phyloP scores from a whole-genome alignment of 2,113 vertebrate genomes.

The Galemys pyrenaicus region DNA sequence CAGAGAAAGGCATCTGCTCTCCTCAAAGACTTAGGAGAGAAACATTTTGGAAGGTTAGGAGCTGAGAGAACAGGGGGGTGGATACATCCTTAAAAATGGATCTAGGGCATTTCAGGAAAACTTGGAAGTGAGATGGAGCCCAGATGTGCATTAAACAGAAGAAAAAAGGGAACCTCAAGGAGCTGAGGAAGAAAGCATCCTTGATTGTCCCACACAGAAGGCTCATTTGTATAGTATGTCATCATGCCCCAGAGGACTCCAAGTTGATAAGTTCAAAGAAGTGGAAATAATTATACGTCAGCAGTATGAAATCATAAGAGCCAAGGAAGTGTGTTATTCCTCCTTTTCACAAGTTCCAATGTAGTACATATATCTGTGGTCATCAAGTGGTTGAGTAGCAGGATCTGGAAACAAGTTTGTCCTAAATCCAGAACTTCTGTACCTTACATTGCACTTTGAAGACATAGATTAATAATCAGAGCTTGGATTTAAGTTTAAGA shows the following conservation, averaged over 20 bases:
- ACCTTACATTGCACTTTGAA: neutral
- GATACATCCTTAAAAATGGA: neutral
- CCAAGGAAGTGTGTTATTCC: neutral
- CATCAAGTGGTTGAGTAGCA: neutral
- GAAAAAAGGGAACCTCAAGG: neutral
- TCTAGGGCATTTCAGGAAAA: constrained; percentile 46
- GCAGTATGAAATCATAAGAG: neutral
- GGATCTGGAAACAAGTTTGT: constrained; percentile 6
- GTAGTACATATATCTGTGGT: neutral
- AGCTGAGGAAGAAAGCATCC: neutral
- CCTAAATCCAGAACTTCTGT: neutral
- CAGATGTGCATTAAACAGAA: neutral
- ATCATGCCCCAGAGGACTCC: neutral
- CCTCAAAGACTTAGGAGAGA: constrained; percentile 22
- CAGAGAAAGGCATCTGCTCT: constrained; percentile 46
- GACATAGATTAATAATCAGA: neutral
- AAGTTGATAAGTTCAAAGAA: neutral
- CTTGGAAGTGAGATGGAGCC: neutral
- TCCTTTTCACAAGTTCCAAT: neutral
- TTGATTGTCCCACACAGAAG: neutral
- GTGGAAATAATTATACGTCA: neutral
- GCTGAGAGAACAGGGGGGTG: neutral
- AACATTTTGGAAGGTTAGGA: constrained; percentile 22
- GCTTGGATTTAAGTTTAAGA: neutral
- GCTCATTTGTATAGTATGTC: neutral